Evolutionary conservation across 2,888 invertebrate species (phyloP).

Genomic region (Leucozona laternaria): DNA sequence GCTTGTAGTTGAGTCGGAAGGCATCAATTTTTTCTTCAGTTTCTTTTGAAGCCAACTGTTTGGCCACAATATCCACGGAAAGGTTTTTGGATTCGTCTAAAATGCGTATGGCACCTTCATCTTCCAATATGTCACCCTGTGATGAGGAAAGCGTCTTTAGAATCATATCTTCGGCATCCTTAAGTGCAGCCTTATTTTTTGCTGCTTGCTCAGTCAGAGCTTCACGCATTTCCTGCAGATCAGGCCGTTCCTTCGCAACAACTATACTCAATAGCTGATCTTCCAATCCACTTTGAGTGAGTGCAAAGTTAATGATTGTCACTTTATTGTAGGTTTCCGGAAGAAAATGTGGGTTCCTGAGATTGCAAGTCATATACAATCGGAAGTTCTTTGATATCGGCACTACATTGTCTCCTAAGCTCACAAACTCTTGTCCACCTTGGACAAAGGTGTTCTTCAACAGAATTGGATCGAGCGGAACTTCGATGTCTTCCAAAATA

Average conservation of each 20-base stretch:
- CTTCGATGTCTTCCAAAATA: slow-evolving; percentile 93
- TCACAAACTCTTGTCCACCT: slow-evolving; percentile 90
- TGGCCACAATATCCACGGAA: slow-evolving; percentile 92
- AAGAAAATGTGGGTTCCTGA: slow-evolving; percentile 94
- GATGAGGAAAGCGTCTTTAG: slow-evolving; percentile 91
- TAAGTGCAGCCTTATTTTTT: slow-evolving; percentile 91
- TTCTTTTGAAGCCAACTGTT: slow-evolving; percentile 92
- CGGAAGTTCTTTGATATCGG: slow-evolving; percentile 91
- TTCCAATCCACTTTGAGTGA: slow-evolving; percentile 89
- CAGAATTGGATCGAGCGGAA: slow-evolving; percentile 92
- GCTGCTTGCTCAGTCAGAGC: slow-evolving; percentile 91
- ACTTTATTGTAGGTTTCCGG: slow-evolving; percentile 95
- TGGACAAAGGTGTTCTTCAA: slow-evolving; percentile 91
- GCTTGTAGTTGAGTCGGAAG: slow-evolving; percentile 91
- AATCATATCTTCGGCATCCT: slow-evolving; percentile 95
- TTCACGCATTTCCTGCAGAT: slow-evolving; percentile 93
- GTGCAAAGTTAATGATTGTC: slow-evolving; percentile 94
- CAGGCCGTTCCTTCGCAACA: slow-evolving; percentile 94
- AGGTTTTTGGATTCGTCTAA: slow-evolving; percentile 93
- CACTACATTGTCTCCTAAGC: slow-evolving; percentile 93
- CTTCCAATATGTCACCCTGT: slow-evolving; percentile 95
- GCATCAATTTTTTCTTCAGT: slow-evolving; percentile 93
- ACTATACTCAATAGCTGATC: slow-evolving; percentile 95
- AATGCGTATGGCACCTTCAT: slow-evolving; percentile 94
- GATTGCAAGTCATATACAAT: slow-evolving; percentile 93